Evolutionary conservation across 2,888 invertebrate genomes (phyloP), one percentile per base, ranked within the genome.

Genomic region (Ceramica pisi): DNA sequence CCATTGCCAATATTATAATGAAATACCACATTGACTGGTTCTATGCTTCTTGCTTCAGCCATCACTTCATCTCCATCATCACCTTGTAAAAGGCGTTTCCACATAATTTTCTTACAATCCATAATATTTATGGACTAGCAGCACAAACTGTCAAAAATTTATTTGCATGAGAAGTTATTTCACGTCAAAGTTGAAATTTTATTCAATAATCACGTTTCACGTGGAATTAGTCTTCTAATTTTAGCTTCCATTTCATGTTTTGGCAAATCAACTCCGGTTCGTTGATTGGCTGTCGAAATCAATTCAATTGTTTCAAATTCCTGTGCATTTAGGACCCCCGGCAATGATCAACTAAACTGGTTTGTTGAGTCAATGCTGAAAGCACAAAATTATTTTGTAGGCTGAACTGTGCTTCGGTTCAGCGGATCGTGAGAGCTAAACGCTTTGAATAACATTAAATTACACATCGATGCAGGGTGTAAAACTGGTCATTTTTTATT

Each of bases 231-330:
- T 16, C 38, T 3, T 50, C 6, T 38, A 48, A 59, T 53, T 74
- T 59, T 35, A 67, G 44, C 12, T 48, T 55, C 19, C 12, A 21
- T 21, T 59, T 14, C 50, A 55, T 63, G 46, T 60, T 68, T 60
- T 60, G 38, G 9, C 31, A 80, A 80, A 80, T 81, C 48, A 75
- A 63, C n/a, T n/a, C 23, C 57, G 35, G 48, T n/a, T 51, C 48
- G 63, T 50, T 77, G 62, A 75, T 76, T 77, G 55, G 46, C 59
- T 41, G 77, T 68, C 63, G 14, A 63, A 77, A 81, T 81, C 81
- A 81, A 68, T 77, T 68, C 55, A 46, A 64, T 80, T 68, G 55
- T 68, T 77, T 41, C 48, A 55, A 67, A 64, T 68, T 56, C 23
- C 62, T 51, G 53, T 60, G 12, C 53, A 76, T 64, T 46, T 68